Conservation (phyloP, 2,888 invertebrate species). For the Calameuta pallipes region DNA sequence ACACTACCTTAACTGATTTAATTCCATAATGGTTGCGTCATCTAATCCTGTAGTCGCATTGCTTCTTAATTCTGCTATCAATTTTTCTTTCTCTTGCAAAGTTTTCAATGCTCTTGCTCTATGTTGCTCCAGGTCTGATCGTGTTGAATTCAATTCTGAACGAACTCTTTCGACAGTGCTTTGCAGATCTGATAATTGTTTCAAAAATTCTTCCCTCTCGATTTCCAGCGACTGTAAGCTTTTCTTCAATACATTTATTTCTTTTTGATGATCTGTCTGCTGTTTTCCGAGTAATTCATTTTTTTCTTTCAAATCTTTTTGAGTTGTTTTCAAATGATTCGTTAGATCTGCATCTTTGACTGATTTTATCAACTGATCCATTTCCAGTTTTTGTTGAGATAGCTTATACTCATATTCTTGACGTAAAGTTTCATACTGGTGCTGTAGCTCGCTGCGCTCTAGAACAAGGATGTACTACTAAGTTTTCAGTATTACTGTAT, state of each 20-base stretch:
- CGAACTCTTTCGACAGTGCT: constrained; percentile 55
- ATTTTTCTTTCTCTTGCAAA: constrained; percentile 80
- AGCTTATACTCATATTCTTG: constrained; percentile 35
- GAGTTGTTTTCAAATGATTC: constrained; percentile 50
- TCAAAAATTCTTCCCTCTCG: constrained; percentile 65
- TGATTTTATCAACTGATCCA: constrained; percentile 32
- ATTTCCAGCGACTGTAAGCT: constrained; percentile 67
- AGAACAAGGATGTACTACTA: neutral
- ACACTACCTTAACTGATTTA: constrained; percentile 69
- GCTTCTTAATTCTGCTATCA: constrained; percentile 73
- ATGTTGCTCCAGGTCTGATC: constrained; percentile 78
- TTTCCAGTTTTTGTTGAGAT: constrained; percentile 31
- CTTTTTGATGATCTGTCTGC: constrained; percentile 66
- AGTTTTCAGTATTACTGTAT: neutral
- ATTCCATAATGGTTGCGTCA: constrained; percentile 69
- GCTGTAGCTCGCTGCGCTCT: constrained; percentile 27
- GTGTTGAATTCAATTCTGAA: constrained; percentile 55
- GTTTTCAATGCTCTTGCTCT: constrained; percentile 83
- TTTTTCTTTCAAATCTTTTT: constrained; percentile 63
- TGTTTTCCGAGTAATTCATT: constrained; percentile 62
- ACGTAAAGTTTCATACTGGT: constrained; percentile 28
- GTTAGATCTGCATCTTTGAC: constrained; percentile 24
- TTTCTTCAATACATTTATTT: constrained; percentile 60
- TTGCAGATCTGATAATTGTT: constrained; percentile 63
- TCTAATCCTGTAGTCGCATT: constrained; percentile 47